A percentile compares a stretch with the other conserved stretches of the same genome.
Evolutionary conservation across 2,797 vertebrate species (phyloP).

Genomic region (Gymnothorax reevesii): DNA sequence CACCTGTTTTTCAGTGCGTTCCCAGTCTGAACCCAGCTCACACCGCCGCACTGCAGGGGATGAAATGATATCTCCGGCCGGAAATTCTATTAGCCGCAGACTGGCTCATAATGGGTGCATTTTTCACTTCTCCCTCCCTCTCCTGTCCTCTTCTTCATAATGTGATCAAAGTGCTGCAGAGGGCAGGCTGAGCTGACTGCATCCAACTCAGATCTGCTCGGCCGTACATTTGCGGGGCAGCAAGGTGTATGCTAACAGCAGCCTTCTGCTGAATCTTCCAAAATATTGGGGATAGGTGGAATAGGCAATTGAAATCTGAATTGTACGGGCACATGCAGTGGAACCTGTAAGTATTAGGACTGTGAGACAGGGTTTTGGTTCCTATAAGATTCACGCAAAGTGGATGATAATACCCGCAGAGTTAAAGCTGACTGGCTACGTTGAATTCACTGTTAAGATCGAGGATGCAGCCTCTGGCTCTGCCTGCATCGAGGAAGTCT

Average conservation of each 20-base stretch:
- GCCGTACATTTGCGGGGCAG: background rate
- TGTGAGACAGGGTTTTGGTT: too few species aligned
- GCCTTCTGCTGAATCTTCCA: background rate
- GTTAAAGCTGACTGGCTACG: too few species aligned
- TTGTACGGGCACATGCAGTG: too few species aligned
- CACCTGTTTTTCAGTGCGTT: slow-evolving; percentile 55
- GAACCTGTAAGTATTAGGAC: background rate
- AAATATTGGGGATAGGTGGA: background rate
- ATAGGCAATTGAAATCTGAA: background rate
- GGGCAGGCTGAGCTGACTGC: background rate
- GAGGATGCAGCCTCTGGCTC: background rate
- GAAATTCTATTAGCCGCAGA: slow-evolving; percentile 37
- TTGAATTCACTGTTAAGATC: too few species aligned
- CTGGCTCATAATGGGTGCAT: slow-evolving; percentile 26
- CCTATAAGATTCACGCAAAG: too few species aligned
- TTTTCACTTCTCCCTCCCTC: slow-evolving; percentile 23
- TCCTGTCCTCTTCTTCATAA: slow-evolving; percentile 2
- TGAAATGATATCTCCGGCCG: slow-evolving; percentile 67
- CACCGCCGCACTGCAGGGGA: slow-evolving; percentile 67
- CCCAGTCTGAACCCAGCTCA: slow-evolving; percentile 46
- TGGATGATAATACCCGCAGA: too few species aligned
- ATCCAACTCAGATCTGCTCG: background rate
- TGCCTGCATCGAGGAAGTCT: background rate
- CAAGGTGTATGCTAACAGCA: background rate
- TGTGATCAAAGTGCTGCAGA: background rate